These are phyloP conservation scores for Temnothorax rugatulus DNA, from an alignment of 2,888 invertebrate species.

Conservation along the genomic window DNA sequence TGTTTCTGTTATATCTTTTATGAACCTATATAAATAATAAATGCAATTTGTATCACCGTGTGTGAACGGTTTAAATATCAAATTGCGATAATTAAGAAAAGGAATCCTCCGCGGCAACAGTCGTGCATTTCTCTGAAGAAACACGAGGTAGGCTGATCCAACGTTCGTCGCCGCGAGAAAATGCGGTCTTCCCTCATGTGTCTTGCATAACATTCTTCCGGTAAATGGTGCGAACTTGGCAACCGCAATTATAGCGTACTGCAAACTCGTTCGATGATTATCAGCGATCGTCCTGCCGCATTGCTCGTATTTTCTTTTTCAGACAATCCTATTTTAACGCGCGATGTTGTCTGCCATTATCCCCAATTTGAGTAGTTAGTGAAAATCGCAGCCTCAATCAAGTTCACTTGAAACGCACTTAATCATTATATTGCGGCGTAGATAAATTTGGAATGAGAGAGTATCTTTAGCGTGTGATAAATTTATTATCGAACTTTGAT, in stretches of 20 bases:
- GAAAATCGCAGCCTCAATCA: conserved; percentile 45
- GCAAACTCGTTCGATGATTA: conserved; percentile 82
- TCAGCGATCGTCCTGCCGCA: conserved; percentile 77
- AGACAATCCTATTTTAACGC: conserved; percentile 63
- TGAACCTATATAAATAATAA: neutral
- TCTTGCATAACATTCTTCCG: conserved; percentile 49
- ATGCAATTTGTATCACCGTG: neutral
- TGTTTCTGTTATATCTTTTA: neutral
- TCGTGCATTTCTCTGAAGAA: conserved; percentile 3
- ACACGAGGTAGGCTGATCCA: neutral
- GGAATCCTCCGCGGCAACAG: neutral
- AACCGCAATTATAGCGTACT: conserved; percentile 78
- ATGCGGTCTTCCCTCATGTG: conserved; percentile 25
- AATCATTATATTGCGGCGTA: conserved; percentile 16
- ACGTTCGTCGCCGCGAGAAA: conserved; percentile 32
- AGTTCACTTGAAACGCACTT: conserved; percentile 53
- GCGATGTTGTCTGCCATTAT: conserved; percentile 72
- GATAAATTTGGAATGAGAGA: conserved; percentile 14
- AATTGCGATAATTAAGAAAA: conserved; percentile 6
- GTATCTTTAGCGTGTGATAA: conserved; percentile 11
- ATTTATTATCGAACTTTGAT: conserved; percentile 6
- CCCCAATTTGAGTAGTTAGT: conserved; percentile 44
- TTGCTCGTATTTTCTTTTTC: conserved; percentile 29
- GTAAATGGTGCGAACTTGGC: conserved; percentile 78
- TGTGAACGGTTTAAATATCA: neutral